phyloP scores from a whole-genome alignment of 2,888 invertebrate species.

The Brachynemurus nebulosus region DNA sequence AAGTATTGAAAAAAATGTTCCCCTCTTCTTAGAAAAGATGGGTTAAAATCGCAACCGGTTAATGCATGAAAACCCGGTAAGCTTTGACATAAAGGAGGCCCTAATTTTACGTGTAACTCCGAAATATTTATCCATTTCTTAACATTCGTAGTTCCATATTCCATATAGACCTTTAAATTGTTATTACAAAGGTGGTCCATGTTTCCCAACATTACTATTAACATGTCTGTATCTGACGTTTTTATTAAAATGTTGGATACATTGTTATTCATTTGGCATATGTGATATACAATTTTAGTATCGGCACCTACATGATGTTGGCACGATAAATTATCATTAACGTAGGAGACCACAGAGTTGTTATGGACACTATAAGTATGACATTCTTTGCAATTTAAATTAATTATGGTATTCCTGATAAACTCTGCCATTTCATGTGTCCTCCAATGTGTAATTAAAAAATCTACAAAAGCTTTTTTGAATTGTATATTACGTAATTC shows the following conservation, averaged over 20 bases:
- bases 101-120: slow-evolving; percentile 11
- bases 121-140: slow-evolving; percentile 14
- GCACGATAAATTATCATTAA: slow-evolving; percentile 13
- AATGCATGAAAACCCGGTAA: slow-evolving; percentile 4
- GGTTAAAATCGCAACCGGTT: slow-evolving; percentile 14
- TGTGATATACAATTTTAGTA: slow-evolving; percentile 14
- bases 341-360: slow-evolving; percentile 10
- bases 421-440: slow-evolving; percentile 14
- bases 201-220: slow-evolving; percentile 1
- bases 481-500: slow-evolving; percentile 20
- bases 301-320: slow-evolving; percentile 16
- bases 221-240: slow-evolving; percentile 8
- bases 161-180: slow-evolving; percentile 11
- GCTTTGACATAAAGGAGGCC: slow-evolving; percentile 1
- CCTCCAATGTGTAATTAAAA: slow-evolving; percentile 20
- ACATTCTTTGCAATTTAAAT: slow-evolving; percentile 14
- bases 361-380: slow-evolving; percentile 14
- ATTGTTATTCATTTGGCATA: not conserved
- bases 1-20: not conserved
- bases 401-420: slow-evolving; percentile 13
- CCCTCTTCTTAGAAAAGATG: slow-evolving; percentile 2
- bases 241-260: not conserved
- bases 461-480: slow-evolving; percentile 21
- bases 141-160: not conserved
- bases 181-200: slow-evolving; percentile 12